Conservation (phyloP, 2,888 invertebrate species). For the Byasa hedistus region DNA sequence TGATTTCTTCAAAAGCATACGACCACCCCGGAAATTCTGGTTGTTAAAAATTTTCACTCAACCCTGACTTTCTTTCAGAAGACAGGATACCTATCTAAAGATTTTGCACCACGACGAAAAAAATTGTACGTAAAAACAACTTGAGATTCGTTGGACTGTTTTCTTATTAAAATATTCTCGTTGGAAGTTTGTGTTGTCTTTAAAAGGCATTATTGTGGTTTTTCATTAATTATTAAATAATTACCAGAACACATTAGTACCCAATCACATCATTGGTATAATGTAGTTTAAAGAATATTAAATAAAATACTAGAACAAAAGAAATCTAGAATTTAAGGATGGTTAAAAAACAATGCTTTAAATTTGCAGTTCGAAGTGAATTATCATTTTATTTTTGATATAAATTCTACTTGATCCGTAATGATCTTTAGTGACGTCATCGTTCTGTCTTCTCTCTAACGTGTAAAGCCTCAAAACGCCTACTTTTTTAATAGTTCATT, state of each 20-base stretch:
- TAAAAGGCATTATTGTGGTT: background rate
- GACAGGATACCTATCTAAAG: no score
- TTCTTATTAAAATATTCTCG: slow-evolving; percentile 6
- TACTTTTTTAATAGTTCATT: slow-evolving; percentile 10
- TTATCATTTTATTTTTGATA: no score
- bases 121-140: background rate
- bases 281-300: background rate
- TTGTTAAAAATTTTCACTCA: no score
- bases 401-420: no score
- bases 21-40: no score
- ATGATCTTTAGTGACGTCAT: background rate
- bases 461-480: slow-evolving; percentile 18
- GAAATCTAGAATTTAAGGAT: background rate
- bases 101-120: no score
- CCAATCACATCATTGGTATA: background rate
- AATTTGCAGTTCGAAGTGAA: no score
- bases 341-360: no score
- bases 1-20: no score
- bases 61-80: no score
- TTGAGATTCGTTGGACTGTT: slow-evolving; percentile 15
- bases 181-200: background rate
- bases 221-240: background rate
- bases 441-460: background rate
- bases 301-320: background rate
- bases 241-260: background rate